Base-by-base conservation (phyloP, 2,797 vertebrate species). In the Gymnopithys bicolor region DNA sequence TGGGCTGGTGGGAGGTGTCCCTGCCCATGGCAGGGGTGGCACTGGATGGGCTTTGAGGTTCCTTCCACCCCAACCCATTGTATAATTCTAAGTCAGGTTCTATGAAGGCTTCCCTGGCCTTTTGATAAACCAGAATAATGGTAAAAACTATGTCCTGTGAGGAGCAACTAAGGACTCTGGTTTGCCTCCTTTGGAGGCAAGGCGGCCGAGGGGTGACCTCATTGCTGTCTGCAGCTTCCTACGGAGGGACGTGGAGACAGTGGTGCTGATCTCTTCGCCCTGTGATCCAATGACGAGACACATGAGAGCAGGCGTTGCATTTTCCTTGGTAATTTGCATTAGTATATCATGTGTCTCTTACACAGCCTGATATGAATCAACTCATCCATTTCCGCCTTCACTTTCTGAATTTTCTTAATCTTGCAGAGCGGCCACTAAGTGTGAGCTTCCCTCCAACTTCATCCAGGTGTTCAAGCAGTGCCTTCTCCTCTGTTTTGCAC, bases 401-500 rank as follows among this genome's bases (percentile, higher is more conserved):
- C 25, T 35, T 86, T 67, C 69, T 79, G 66, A 79, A 87, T 81
- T 96, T 81, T 87, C 43, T 83, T 83, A 27, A 92, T 88, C 52
- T 93, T 95, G 30, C 97, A 99, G 99, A 98, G 94, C 98, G 97
- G 90, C 98, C 97, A 24, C 91, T 95, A 76, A 98, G 98, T 48
- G 95, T 97, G 89, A 98, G 98, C 91, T 98, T 97, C 69, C 98
- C 98, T 69, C 98, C 98, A 71, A 97, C 97, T 79, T 94, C 97
- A 39, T 94, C 97, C 89, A 98, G 98, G 93, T 98, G 98, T 91
- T 96, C 98, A 93, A 98, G 98, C 92, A 99, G 98, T 73, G 98
- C 99, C 35, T 98, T 99, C 77, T 99, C 99, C 10, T 97, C 99
- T 5, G 98, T 99, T 75, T 99, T 99, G 94, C 99, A 99, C 91